A percentile compares a stretch with the other conserved stretches of the same genome.
Conservation (phyloP, 2,888 invertebrate species). For the Acholoe squamosa region DNA sequence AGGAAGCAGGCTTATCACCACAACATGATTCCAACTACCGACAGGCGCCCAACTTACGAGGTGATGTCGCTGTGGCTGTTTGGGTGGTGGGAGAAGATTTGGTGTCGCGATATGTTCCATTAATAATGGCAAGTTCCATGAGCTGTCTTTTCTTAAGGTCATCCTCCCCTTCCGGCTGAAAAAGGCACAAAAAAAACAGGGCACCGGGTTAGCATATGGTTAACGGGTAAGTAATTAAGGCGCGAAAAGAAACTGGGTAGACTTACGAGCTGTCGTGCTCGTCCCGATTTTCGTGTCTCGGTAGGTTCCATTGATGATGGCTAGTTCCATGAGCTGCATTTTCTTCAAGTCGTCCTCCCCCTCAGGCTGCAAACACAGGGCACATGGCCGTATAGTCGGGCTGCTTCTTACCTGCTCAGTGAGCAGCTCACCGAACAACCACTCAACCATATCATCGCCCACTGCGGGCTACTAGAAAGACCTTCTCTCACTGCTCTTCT, state of each 20-base stretch:
- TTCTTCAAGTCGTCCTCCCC: conserved; percentile 99
- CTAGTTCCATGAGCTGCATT: conserved; percentile 99
- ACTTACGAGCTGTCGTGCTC: conserved; percentile 66
- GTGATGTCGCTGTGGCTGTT: conserved; percentile 56
- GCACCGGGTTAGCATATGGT: conserved; percentile 49
- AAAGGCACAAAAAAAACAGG: conserved; percentile 62
- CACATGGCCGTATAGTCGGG: conserved; percentile 7
- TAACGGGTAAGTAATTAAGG: conserved; percentile 40
- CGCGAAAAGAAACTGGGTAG: conserved; percentile 24
- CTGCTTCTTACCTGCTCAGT: not conserved
- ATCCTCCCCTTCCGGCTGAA: conserved; percentile 99
- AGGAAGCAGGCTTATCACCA: conserved; percentile 46
- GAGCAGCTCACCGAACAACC: not conserved
- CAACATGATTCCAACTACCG: conserved; percentile 28
- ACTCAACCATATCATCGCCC: not conserved
- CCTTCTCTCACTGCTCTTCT: not conserved
- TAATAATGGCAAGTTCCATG: conserved; percentile 99
- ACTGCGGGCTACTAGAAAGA: not conserved
- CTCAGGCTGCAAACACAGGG: conserved; percentile 90
- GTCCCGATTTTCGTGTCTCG: conserved; percentile 74
- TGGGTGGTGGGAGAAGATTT: conserved; percentile 63
- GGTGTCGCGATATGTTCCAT: conserved; percentile 93
- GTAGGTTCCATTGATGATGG: conserved; percentile 99
- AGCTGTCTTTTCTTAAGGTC: conserved; percentile 99
- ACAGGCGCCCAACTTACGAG: conserved; percentile 67